These are phyloP conservation scores for Neotragus pygmaeus DNA, from an alignment of 2,113 vertebrate genomes.

Conservation along the genomic window DNA sequence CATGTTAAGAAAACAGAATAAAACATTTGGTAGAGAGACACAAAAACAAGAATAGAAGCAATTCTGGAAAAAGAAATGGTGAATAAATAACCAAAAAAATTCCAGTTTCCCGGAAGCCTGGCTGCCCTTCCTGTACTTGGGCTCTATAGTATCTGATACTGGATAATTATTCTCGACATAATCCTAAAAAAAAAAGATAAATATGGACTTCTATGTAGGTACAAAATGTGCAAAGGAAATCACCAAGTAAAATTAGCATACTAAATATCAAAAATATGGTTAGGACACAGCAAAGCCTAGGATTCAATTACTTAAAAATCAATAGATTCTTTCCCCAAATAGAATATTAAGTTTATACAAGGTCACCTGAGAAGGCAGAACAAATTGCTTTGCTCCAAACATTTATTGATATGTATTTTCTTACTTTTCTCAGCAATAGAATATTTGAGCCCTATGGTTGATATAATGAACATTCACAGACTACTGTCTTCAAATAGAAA, in stretches of 20 bases:
- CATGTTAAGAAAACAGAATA: neutral
- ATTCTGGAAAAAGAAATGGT: neutral
- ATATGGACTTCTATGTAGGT: neutral
- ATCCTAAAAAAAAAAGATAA: neutral
- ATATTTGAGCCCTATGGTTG: neutral
- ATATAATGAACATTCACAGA: neutral
- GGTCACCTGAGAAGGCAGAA: neutral
- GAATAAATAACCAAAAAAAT: neutral
- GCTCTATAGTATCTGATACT: neutral
- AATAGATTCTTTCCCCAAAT: neutral
- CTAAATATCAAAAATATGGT: neutral
- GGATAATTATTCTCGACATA: neutral
- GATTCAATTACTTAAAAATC: conserved; percentile 3
- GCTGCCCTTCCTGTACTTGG: neutral
- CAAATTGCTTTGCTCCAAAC: neutral
- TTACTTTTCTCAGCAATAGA: neutral
- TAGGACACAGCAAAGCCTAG: neutral
- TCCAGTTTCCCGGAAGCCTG: neutral
- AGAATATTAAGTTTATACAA: neutral
- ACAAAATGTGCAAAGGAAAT: neutral
- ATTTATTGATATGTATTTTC: neutral
- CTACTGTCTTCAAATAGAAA: neutral
- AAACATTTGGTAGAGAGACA: neutral
- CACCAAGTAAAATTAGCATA: neutral
- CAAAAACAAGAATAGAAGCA: neutral